Percentiles rank a stretch among this genome's conserved stretches.
Conservation (phyloP, 2,888 invertebrate species). For the Pachydiplax longipennis region DNA sequence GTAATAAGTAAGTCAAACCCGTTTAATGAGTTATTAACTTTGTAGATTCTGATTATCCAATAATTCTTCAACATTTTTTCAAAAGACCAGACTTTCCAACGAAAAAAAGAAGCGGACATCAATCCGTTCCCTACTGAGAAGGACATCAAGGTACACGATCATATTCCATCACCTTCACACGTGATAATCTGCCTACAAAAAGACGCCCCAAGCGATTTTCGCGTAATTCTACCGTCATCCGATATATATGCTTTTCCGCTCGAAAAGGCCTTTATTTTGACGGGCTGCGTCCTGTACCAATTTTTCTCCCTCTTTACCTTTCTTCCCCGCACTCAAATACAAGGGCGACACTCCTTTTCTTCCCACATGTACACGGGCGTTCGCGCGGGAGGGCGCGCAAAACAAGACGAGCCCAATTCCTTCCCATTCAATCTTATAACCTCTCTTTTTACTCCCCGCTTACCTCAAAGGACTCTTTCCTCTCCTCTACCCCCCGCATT, state of each 20-base stretch:
- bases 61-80: too few relatives aligned
- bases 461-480: background rate
- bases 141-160: background rate
- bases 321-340: background rate
- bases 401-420: background rate
- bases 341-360: background rate
- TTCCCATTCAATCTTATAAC: background rate
- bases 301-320: background rate
- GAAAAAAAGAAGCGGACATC: background rate
- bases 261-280: background rate
- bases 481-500: background rate
- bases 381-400: background rate
- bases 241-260: background rate
- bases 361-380: background rate
- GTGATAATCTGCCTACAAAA: background rate
- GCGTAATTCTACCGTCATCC: background rate
- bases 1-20: too few relatives aligned
- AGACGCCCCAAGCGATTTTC: background rate
- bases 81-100: too few relatives aligned
- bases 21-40: too few relatives aligned
- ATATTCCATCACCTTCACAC: background rate
- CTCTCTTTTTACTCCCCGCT: background rate
- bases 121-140: background rate
- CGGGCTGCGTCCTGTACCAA: background rate
- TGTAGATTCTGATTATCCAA: too few relatives aligned